These are phyloP conservation scores for Papilio xuthus DNA, from an alignment of 1,140 invertebrate genomes.

Conservation along the genomic window DNA sequence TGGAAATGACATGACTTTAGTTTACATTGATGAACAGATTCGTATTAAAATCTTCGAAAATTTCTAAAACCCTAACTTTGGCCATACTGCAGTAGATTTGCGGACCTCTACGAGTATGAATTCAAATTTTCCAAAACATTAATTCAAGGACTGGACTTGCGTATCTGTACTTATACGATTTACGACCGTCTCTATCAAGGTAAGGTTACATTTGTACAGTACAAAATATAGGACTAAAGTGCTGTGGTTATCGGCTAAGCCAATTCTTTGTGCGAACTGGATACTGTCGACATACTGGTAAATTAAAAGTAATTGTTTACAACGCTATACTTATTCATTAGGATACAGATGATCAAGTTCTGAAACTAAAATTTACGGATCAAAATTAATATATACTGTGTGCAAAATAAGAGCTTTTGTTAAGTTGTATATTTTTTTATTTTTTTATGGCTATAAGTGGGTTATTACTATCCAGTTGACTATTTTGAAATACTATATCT, in stretches of 20 bases:
- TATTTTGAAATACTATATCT: no score
- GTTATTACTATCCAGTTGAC: neutral
- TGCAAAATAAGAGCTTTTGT: neutral
- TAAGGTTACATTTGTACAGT: conserved; percentile 8
- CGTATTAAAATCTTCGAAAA: no score
- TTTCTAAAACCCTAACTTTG: neutral
- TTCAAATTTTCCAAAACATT: conserved; percentile 62
- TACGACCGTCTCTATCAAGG: conserved; percentile 37
- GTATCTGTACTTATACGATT: conserved; percentile 42
- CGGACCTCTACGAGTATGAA: conserved; percentile 27
- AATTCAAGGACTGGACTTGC: conserved; percentile 46
- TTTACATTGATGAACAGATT: no score
- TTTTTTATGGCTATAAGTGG: neutral
- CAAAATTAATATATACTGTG: neutral
- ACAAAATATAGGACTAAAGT: neutral
- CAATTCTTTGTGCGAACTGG: neutral
- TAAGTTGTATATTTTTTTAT: neutral
- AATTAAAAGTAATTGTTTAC: neutral
- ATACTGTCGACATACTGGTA: neutral
- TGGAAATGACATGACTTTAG: no score
- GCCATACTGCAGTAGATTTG: conserved; percentile 2
- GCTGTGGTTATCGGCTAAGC: neutral
- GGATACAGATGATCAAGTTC: neutral
- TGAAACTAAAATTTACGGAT: neutral
- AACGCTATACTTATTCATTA: neutral